Percentiles rank a stretch among this genome's conserved stretches.
Conservation (phyloP, 2,888 invertebrate species). For the Hedychridium roseum region DNA sequence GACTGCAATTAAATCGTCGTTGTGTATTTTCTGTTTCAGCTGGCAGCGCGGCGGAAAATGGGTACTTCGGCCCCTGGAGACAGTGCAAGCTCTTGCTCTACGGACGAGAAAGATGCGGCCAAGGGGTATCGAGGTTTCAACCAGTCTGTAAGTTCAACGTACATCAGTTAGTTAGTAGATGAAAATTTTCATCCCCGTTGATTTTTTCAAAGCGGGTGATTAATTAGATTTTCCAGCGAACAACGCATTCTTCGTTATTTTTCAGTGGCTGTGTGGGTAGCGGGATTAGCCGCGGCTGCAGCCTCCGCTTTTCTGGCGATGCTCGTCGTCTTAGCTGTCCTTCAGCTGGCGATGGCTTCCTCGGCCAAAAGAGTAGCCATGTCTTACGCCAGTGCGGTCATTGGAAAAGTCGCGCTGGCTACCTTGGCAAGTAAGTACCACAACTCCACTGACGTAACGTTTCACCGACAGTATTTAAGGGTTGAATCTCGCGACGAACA, state of each 20-base stretch:
- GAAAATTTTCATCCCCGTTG: constrained; percentile 1
- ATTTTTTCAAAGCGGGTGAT: not conserved
- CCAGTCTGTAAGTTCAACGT: constrained; percentile 81
- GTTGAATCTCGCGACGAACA: no score
- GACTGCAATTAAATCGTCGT: no score
- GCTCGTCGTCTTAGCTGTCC: constrained; percentile 80
- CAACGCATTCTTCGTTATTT: constrained; percentile 25
- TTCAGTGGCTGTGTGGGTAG: constrained; percentile 82
- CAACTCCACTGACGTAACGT: no score
- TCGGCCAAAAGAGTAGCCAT: constrained; percentile 83
- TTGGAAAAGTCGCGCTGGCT: constrained; percentile 80
- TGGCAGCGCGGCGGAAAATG: constrained; percentile 75
- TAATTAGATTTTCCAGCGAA: not conserved
- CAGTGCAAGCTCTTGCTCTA: constrained; percentile 84
- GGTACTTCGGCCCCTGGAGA: constrained; percentile 89
- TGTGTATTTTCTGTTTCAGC: constrained; percentile 65
- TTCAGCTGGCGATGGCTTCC: constrained; percentile 88
- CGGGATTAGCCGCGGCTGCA: constrained; percentile 80
- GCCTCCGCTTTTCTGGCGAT: constrained; percentile 78
- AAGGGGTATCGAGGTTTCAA: constrained; percentile 79
- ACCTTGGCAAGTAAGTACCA: constrained; percentile 79
- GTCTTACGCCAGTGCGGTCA: constrained; percentile 79
- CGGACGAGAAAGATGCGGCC: constrained; percentile 84
- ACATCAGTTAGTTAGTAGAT: no score
- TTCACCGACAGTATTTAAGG: no score